Base-by-base conservation (phyloP, 2,113 vertebrate genomes). In the Dolichallabes microphthalmus region DNA sequence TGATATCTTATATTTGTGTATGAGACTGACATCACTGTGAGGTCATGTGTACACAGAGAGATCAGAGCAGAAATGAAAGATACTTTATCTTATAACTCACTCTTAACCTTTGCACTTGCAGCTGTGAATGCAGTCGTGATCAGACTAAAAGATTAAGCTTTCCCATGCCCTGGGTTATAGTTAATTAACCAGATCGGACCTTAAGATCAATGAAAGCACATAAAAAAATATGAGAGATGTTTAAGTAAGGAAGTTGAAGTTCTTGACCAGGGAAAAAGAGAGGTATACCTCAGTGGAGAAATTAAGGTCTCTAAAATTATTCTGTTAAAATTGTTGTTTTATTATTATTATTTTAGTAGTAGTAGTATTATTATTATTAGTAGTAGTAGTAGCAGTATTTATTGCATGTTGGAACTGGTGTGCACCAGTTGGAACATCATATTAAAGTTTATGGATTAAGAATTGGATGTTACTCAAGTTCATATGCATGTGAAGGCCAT, bases 21-120 rank as follows among this genome's bases (percentile, higher is more conserved):
- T 66, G 64, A 68, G 13, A 30, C 12, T 30, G 64, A 17, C 15
- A 55, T 52, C 30, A 50, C 19, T 82, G 50, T 3, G 66, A 50
- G 77, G 45, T 63, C 50, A 32, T 50, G 50, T 68, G 63, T 66
- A 53, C 17, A 81, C 12, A 50, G 10, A 39, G 39, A 45, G 45
- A 45, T 45, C 15, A 45, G 30, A 39, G 25, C 7, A 82, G 50
- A 22, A 69, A 32, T 66, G 25, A 52, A 80, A 61, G 19, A 58
- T 35, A 80, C 61, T 58, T 52, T 61, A 35, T 15, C 25, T 12
- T 19, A 25, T 17, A 52, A 61, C 68, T 66, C 39, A 66, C 19
- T 66, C 80, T 81, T 81, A 39, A 81, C n/a, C 3, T 78, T 78
- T 32, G 27, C 76, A 78, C 27, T 77, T 14, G 61, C 61, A 64